phyloP scores from a whole-genome alignment of 1,140 invertebrate genomes.

The Potamilus streckersoni region DNA sequence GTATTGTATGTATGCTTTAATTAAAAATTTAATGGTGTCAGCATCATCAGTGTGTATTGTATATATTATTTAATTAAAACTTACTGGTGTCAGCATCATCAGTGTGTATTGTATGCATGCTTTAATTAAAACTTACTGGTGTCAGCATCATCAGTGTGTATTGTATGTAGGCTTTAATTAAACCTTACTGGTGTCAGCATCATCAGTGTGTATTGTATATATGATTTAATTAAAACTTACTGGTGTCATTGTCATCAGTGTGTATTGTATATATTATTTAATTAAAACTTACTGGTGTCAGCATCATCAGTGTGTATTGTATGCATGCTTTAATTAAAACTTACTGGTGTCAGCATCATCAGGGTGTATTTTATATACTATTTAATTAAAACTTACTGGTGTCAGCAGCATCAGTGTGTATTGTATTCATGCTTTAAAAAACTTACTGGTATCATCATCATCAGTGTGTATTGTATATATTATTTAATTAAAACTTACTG shows the following conservation, averaged over 20 bases:
- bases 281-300: constrained; percentile 68
- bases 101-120: constrained; percentile 69
- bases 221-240: not conserved
- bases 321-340: not conserved
- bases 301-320: constrained; percentile 76
- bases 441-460: not conserved
- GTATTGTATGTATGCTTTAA: too few relatives aligned
- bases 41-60: too few relatives aligned
- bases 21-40: not conserved
- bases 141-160: too few relatives aligned
- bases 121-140: not conserved
- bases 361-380: too few relatives aligned
- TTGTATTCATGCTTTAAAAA: too few relatives aligned
- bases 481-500: constrained; percentile 37
- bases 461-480: too few relatives aligned
- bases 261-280: too few relatives aligned
- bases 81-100: constrained; percentile 74
- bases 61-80: too few relatives aligned
- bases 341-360: not conserved
- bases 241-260: too few relatives aligned
- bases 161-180: too few relatives aligned
- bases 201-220: constrained; percentile 73
- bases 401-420: constrained; percentile 82
- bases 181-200: constrained; percentile 72
- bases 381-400: constrained; percentile 38